Base-by-base conservation (phyloP, 2,888 invertebrate genomes). In the Ischnus inquisitorius region DNA sequence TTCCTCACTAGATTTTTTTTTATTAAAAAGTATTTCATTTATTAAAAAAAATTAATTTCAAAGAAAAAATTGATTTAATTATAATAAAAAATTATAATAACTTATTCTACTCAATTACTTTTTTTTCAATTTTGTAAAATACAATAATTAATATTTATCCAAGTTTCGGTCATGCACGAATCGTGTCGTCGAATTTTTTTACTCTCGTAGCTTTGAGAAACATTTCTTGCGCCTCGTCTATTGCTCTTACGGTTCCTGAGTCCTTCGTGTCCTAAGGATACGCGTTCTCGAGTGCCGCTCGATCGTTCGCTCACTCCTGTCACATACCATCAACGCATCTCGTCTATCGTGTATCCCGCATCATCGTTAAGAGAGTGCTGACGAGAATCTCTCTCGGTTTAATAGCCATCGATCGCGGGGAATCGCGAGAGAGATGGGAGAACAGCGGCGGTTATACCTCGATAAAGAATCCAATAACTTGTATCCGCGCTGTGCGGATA, bases 381-480 rank as follows among this genome's bases (percentile, higher is more conserved):
- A 54, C 79, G 76, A 60, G 67, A 72, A 64, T 67, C 74, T 62
- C 60, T 64, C 68, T 51, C 67, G 41, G 22, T 43, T 80, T 74
- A 74, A 77, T 80, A 77, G 80, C 77, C 80, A 22, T 22, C 43
- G 65, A 43, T n/a, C 46, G 39, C 10, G 22, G 19, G 51, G 54
- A 54, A 60, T 25, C 67, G 51, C 39, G 51, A 51, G 41, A 19
- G 54, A 62, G 25, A 54, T 46, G 48, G 16, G 51, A 51, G 46
- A 16, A 28, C 39, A 25, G 71, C 65, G 60, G 76, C 54, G 54
- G 69, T 75, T 75, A 64, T 65, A 65, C 12, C 54, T 64, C 69
- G 41, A 68, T 71, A 80, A 79, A 60, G 62, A 71, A 72, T 57
- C 43, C 76, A 62, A 83, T 83, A 79, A 79, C 54, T 75, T 79